These are phyloP conservation scores for Allacma fusca DNA, from an alignment of 2,888 invertebrate species.

Conservation along the genomic window DNA sequence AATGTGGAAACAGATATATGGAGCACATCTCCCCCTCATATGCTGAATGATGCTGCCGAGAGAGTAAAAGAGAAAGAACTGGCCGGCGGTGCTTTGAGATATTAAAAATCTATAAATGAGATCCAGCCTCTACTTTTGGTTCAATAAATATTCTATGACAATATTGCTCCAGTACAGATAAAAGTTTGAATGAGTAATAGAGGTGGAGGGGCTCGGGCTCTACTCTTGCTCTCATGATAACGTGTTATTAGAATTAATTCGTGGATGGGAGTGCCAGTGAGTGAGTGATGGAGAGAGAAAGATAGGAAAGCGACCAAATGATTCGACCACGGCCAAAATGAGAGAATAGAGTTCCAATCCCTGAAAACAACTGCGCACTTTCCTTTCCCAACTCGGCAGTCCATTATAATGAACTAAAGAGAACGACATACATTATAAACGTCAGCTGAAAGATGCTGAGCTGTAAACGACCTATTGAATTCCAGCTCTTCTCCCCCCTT, in stretches of 20 bases:
- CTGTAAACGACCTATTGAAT: slow-evolving; percentile 27
- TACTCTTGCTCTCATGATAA: slow-evolving; percentile 24
- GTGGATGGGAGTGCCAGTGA: slow-evolving; percentile 10
- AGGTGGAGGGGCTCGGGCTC: slow-evolving; percentile 18
- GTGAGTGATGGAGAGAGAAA: slow-evolving; percentile 11
- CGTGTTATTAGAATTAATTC: slow-evolving; percentile 42
- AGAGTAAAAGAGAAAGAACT: slow-evolving; percentile 36
- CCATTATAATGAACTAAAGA: slow-evolving; percentile 45
- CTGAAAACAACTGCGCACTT: slow-evolving; percentile 46
- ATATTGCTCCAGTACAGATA: slow-evolving; percentile 47
- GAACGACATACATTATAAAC: slow-evolving; percentile 46
- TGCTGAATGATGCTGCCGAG: neutral
- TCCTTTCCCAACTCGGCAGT: slow-evolving; percentile 42
- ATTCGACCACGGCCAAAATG: slow-evolving; percentile 1
- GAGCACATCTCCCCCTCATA: neutral
- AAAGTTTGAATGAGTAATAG: slow-evolving; percentile 49
- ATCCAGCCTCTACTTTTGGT: slow-evolving; percentile 36
- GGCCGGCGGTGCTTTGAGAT: slow-evolving; percentile 51
- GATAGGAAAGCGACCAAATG: neutral
- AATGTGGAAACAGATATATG: neutral
- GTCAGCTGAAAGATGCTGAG: slow-evolving; percentile 38
- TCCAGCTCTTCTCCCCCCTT: slow-evolving; percentile 16
- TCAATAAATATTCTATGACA: slow-evolving; percentile 54
- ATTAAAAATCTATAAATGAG: slow-evolving; percentile 55
- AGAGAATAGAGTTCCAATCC: slow-evolving; percentile 1